Percentiles rank a stretch among this genome's conserved stretches.
Evolutionary conservation across 2,113 vertebrate genomes (phyloP).

Genomic region (Gymnocephalus cernua): DNA sequence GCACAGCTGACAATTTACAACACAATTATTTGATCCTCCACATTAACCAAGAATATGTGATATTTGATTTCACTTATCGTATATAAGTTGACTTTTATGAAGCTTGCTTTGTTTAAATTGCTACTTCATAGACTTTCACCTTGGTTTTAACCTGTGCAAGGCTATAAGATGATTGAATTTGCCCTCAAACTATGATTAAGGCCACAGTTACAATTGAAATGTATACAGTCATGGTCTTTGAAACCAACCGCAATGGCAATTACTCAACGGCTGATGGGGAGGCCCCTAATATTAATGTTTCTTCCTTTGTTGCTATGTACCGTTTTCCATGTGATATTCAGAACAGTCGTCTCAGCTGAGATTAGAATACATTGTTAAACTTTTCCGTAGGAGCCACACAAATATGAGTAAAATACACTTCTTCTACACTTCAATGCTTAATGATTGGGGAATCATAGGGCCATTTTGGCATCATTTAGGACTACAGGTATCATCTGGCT

Average conservation of each 20-base stretch:
- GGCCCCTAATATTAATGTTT: background rate
- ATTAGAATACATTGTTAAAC: background rate
- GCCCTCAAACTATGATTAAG: background rate
- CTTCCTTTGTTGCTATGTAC: conserved; percentile 2
- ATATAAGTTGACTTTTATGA: background rate
- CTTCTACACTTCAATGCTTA: background rate
- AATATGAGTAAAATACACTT: background rate
- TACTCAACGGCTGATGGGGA: background rate
- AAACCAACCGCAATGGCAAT: background rate
- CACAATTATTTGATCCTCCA: background rate
- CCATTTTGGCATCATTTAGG: background rate
- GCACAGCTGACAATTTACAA: conserved; percentile 6
- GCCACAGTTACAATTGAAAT: conserved; percentile 16
- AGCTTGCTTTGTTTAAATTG: background rate
- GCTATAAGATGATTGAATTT: background rate
- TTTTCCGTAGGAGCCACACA: background rate
- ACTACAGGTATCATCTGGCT: background rate
- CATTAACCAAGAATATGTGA: conserved; percentile 7
- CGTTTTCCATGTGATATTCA: conserved; percentile 10
- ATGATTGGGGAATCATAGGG: background rate
- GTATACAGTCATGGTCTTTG: background rate
- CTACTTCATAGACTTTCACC: conserved; percentile 4
- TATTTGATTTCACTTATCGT: conserved; percentile 24
- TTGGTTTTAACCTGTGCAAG: conserved; percentile 20
- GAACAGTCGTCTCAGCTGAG: background rate